Percentiles rank a stretch among this genome's conserved stretches.
Conservation (phyloP, 1,140 invertebrate genomes). For the Pseudomyrmex dendroicus region DNA sequence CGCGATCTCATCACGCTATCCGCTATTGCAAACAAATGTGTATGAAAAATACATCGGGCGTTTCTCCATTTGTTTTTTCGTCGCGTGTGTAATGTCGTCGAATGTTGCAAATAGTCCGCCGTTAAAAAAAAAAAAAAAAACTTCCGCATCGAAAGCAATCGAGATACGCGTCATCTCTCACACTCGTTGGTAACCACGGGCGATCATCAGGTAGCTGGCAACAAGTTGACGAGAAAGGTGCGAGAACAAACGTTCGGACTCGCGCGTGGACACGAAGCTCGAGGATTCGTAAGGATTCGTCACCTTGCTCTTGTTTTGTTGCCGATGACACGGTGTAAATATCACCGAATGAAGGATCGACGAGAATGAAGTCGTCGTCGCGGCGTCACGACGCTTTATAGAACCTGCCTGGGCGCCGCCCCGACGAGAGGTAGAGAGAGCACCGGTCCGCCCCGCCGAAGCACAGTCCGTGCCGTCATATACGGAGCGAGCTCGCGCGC, state of each 20-base stretch:
- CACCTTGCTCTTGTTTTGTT: constrained; percentile 54
- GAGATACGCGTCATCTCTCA: no score
- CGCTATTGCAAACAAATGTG: neutral
- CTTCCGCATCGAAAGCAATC: no score
- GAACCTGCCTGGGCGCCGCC: constrained; percentile 59
- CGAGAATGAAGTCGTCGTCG: constrained; percentile 56
- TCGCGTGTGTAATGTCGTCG: no score
- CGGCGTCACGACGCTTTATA: constrained; percentile 63
- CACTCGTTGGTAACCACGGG: no score
- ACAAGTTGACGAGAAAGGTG: neutral
- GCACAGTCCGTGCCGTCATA: constrained; percentile 3
- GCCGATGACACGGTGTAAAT: constrained; percentile 45
- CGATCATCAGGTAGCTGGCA: neutral
- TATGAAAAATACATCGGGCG: no score
- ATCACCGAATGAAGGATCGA: constrained; percentile 20
- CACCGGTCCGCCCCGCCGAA: constrained; percentile 16
- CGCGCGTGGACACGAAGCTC: neutral
- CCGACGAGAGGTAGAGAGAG: constrained; percentile 42
- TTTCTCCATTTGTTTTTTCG: no score
- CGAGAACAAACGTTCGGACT: neutral
- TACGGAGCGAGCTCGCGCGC: neutral
- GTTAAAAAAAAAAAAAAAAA: no score
- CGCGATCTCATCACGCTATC: neutral
- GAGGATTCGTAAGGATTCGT: neutral
- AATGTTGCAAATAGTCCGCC: no score